Conservation (phyloP, 2,797 vertebrate genomes). For the Sitta carolinensis region DNA sequence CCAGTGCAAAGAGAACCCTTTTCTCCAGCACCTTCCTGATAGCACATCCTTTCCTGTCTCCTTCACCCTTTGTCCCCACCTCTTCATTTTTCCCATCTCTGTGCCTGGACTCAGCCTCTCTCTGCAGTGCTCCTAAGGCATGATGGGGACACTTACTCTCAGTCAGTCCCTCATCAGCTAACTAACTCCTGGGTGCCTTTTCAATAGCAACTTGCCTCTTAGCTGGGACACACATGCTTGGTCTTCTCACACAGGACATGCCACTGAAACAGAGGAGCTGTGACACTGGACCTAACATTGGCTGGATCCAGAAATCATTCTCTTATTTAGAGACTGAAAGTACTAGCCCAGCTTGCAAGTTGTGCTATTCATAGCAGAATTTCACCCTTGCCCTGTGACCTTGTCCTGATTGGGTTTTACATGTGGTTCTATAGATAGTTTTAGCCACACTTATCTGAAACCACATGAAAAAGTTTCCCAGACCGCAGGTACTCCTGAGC, state of each 20-base stretch:
- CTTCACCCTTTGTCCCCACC: neutral
- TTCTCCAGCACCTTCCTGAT: neutral
- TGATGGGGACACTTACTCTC: neutral
- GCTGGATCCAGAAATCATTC: neutral
- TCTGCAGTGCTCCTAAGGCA: neutral
- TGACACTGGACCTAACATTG: accelerated
- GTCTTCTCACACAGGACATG: accelerated
- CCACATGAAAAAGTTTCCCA: accelerated
- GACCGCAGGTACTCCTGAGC: neutral
- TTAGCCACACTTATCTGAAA: neutral
- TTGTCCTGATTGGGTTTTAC: neutral
- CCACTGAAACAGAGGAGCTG: neutral
- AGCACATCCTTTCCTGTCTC: neutral
- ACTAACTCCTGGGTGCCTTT: neutral
- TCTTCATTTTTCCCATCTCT: neutral
- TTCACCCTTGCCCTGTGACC: neutral
- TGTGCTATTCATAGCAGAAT: neutral
- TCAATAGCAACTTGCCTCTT: neutral
- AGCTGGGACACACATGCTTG: neutral
- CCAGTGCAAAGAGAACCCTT: neutral
- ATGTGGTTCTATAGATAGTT: neutral
- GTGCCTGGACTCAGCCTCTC: neutral
- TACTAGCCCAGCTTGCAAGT: neutral
- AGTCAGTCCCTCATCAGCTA: neutral
- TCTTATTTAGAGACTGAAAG: neutral